Evolutionary conservation across 2,888 invertebrate species (phyloP), one percentile per base, ranked within the genome.

Genomic region (Lycophotia porphyrea): DNA sequence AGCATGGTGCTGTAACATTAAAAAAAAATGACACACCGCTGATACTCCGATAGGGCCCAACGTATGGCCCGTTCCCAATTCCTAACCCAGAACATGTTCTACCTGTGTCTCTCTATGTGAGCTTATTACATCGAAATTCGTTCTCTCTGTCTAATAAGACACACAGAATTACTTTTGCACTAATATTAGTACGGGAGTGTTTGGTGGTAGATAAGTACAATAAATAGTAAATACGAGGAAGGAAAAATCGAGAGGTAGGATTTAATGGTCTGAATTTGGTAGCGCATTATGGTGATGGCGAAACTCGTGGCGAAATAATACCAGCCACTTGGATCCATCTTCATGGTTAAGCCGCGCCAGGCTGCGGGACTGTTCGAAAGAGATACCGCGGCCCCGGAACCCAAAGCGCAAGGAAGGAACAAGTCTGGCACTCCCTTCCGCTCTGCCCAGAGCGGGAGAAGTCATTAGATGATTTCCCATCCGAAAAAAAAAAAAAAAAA

Each of bases 201-300:
- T 65, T 49, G 11, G 36, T 27, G 49, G 42, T 52, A 5, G 18
- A 58, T 31, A 58, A 15, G 5, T 27, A 81, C 11, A 31, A 34
- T 58, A 18, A 55, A 55, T 52, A 39, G 11, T 34, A 44, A 61
- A 52, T 44, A 27, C 39, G 39, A 7, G 7, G 5, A 49, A 44
- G 15, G 3, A 5, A 27, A 39, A 47, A 34, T 13, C 44, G 9
- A 5, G 9, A 77, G 18, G 5, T 18, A 73, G 8, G 18, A n/a
- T 52, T 52, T 52, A 81, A 13, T 74, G 21, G 1, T 13, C 11
- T n/a, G n/a, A 44, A 81, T 61, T 36, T 49, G 15, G 18, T 42
- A 5, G 15, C 15, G 24, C 2, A 21, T n/a, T 18, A 8, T 31
- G 21, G 3, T 31, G 21, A 1, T 21, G 3, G 47, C 1, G 24